A percentile compares a stretch with the other conserved stretches of the same genome.
Conservation (phyloP, 2,888 invertebrate genomes). For the Brenthis daphne region DNA sequence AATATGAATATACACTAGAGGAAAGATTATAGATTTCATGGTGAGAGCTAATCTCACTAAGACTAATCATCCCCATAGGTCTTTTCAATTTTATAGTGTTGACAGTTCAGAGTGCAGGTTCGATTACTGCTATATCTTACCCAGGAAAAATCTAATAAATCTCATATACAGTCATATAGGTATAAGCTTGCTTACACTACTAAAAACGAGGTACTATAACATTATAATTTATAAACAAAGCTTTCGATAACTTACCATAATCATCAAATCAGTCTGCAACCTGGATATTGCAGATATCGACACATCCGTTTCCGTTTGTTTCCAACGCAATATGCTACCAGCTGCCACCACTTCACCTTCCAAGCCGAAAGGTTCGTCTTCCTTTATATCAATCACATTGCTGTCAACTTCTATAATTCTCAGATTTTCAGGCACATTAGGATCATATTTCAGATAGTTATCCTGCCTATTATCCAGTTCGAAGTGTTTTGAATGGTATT, state of each 20-base stretch:
- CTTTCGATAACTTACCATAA: slow-evolving; percentile 58
- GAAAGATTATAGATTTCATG: too few relatives aligned
- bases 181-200: too few relatives aligned
- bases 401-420: slow-evolving; percentile 72
- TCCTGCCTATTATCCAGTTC: slow-evolving; percentile 60
- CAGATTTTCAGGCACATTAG: slow-evolving; percentile 71
- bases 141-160: too few relatives aligned
- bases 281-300: slow-evolving; percentile 61
- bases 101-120: too few relatives aligned
- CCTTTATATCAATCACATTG: slow-evolving; percentile 70
- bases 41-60: too few relatives aligned
- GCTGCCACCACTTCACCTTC: slow-evolving; percentile 68
- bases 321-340: slow-evolving; percentile 65
- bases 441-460: slow-evolving; percentile 72
- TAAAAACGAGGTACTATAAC: not conserved
- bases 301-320: slow-evolving; percentile 64
- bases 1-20: too few relatives aligned
- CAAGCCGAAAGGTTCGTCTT: slow-evolving; percentile 54
- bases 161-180: too few relatives aligned
- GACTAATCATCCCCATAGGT: too few relatives aligned
- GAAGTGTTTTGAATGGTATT: slow-evolving; percentile 57
- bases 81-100: too few relatives aligned
- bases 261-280: slow-evolving; percentile 69
- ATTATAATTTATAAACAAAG: not conserved
- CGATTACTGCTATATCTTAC: too few relatives aligned